Evolutionary conservation across 2,797 vertebrate genomes (phyloP).

Genomic region (Acipenser ruthenus): DNA sequence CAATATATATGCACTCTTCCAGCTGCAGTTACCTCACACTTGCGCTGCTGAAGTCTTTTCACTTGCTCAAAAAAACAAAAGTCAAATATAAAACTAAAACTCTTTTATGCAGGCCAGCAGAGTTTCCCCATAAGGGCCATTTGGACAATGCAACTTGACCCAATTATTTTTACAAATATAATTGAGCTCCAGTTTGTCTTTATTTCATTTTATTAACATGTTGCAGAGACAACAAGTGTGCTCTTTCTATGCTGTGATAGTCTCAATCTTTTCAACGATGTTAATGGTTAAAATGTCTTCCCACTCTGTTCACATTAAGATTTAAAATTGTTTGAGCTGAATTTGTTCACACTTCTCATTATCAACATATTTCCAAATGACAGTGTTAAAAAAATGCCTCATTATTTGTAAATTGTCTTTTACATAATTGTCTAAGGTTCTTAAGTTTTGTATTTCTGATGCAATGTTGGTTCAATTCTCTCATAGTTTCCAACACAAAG

Average conservation of each 20-base stretch:
- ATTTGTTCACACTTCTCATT: neutral
- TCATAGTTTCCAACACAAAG: too few species aligned
- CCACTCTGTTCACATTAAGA: neutral
- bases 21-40: neutral
- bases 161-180: neutral
- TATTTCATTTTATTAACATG: neutral
- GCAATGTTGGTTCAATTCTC: too few species aligned
- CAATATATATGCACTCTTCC: neutral
- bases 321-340: neutral
- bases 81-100: neutral
- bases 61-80: neutral
- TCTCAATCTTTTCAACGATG: neutral
- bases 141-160: neutral
- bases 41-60: neutral
- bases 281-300: neutral
- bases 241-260: neutral
- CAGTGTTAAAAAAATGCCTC: neutral
- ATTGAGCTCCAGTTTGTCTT: neutral
- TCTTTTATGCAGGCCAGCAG: too few species aligned
- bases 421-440: too few species aligned
- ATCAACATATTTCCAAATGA: neutral
- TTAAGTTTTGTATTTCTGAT: too few species aligned
- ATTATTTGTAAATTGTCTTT: neutral
- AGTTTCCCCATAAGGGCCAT: neutral
- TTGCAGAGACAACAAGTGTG: neutral